These are phyloP conservation scores for Motacilla tschutschensis DNA, from an alignment of 2,113 vertebrate species.

Conservation along the genomic window DNA sequence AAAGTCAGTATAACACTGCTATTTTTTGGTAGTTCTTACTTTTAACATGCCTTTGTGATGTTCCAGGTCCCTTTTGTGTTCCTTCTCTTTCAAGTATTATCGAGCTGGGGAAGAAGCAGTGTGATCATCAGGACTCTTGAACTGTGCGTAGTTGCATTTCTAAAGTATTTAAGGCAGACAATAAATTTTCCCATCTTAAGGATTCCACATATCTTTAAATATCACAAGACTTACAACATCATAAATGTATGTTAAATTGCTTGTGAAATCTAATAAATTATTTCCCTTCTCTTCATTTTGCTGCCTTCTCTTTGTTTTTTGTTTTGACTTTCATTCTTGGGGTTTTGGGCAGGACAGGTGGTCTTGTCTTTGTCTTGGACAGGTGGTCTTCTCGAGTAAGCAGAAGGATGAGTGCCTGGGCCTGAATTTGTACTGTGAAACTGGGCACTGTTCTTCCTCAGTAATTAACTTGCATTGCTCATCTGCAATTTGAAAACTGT, in stretches of 20 bases:
- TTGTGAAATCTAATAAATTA: conserved; percentile 74
- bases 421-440: neutral
- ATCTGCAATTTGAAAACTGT: neutral
- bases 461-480: neutral
- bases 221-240: neutral
- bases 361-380: neutral
- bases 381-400: too few species aligned
- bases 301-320: neutral
- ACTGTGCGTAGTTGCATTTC: conserved; percentile 72
- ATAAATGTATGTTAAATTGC: conserved; percentile 19
- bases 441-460: neutral
- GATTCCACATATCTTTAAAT: conserved; percentile 34
- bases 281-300: conserved; percentile 43
- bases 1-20: neutral
- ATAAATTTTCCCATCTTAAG: neutral
- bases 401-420: neutral
- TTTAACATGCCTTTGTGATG: conserved; percentile 69
- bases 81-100: conserved; percentile 58
- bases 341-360: neutral
- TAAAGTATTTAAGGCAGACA: conserved; percentile 53
- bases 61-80: conserved; percentile 78
- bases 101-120: conserved; percentile 57
- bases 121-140: conserved; percentile 54
- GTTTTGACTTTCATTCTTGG: neutral
- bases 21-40: conserved; percentile 1